phyloP scores from a whole-genome alignment of 2,888 invertebrate genomes.

The Cynaeus angustus region DNA sequence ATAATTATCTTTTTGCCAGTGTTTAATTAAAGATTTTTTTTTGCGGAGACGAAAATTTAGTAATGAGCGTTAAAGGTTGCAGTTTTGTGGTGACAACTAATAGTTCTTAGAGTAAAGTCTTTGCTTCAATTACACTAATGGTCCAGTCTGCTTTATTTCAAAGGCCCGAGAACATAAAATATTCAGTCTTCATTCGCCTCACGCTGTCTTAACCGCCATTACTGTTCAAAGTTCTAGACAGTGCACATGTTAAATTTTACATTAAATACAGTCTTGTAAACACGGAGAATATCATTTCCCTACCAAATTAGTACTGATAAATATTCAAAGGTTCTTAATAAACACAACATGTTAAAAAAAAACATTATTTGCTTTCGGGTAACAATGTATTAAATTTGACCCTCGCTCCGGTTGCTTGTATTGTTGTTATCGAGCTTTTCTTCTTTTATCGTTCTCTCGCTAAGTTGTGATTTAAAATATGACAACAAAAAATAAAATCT shows the following conservation, averaged over 20 bases:
- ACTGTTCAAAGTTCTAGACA: background rate
- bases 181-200: constrained; percentile 11
- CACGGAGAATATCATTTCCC: no score
- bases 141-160: background rate
- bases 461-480: constrained; percentile 1
- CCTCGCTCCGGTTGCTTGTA: background rate
- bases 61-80: background rate
- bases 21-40: background rate
- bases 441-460: background rate
- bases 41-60: background rate
- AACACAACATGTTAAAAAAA: no score
- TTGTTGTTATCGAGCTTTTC: background rate
- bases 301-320: no score
- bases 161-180: constrained; percentile 1
- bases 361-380: no score
- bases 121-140: constrained; percentile 19
- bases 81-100: background rate
- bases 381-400: no score
- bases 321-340: no score
- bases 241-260: background rate
- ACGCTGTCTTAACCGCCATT: background rate
- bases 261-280: background rate
- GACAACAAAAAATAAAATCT: background rate
- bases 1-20: no score
- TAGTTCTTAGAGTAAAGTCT: background rate